phyloP scores from a whole-genome alignment of 2,888 invertebrate species.

The Heterodera filipjevi region DNA sequence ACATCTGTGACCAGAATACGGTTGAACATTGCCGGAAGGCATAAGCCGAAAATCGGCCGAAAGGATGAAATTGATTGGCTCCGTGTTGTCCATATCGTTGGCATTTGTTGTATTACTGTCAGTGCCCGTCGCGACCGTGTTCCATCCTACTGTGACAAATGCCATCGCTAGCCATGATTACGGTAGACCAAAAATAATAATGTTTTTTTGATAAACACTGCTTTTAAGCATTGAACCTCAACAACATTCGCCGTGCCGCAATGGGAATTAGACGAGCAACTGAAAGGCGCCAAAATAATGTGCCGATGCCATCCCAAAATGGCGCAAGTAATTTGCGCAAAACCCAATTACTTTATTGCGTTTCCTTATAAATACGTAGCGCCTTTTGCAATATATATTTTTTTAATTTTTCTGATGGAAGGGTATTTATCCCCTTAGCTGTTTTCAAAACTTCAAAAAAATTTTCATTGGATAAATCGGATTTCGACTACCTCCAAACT shows the following conservation, averaged over 20 bases:
- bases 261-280: background rate
- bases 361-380: too few species aligned
- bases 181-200: background rate
- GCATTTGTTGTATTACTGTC: background rate
- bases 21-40: too few species aligned
- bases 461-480: too few species aligned
- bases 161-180: background rate
- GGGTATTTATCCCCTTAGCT: too few species aligned
- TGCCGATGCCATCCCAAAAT: background rate
- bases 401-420: too few species aligned
- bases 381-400: too few species aligned
- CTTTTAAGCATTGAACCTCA: background rate
- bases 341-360: too few species aligned
- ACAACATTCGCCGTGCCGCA: background rate
- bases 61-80: too few species aligned
- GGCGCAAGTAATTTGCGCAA: background rate
- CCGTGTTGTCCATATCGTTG: background rate
- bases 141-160: background rate
- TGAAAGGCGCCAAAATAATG: background rate
- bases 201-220: background rate
- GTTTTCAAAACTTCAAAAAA: too few species aligned
- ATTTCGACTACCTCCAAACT: too few species aligned
- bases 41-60: too few species aligned
- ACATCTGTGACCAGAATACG: too few species aligned
- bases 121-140: background rate